Conservation (phyloP, 2,113 vertebrate species). For the Ptilorrhoa leucosticta region DNA sequence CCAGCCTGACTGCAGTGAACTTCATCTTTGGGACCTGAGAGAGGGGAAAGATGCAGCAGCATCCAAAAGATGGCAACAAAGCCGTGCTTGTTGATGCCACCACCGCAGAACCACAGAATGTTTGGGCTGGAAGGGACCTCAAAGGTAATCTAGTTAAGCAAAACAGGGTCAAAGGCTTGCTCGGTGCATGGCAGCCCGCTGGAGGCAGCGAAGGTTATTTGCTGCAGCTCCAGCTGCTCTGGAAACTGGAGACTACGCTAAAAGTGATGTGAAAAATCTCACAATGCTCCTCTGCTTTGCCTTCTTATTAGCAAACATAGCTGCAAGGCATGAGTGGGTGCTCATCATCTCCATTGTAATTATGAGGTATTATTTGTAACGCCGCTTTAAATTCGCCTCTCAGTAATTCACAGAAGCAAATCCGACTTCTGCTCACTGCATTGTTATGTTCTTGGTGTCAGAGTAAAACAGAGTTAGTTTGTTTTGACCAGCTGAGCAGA, state of each 20-base stretch:
- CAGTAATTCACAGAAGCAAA: background rate
- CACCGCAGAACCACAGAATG: rapidly evolving
- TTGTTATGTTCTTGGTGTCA: background rate
- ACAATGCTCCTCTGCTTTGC: background rate
- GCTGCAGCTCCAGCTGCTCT: background rate
- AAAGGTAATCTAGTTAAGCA: background rate
- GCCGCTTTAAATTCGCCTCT: background rate
- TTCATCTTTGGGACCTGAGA: background rate
- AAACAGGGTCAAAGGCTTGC: background rate
- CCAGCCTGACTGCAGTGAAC: background rate
- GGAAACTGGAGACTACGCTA: background rate
- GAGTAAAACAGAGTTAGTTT: background rate
- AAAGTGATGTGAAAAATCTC: background rate
- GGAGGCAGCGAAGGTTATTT: background rate
- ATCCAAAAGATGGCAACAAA: background rate
- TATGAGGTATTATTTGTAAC: background rate
- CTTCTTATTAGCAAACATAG: conserved; percentile 7
- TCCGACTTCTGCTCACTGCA: background rate
- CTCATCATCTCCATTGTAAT: conserved; percentile 18
- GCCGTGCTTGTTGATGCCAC: too few relatives aligned
- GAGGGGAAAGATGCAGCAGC: background rate
- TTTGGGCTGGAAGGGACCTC: background rate
- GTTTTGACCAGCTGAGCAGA: background rate
- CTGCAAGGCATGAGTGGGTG: background rate
- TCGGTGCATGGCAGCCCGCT: background rate